phyloP scores from a whole-genome alignment of 2,113 vertebrate species.

The Mormoops blainvillei region DNA sequence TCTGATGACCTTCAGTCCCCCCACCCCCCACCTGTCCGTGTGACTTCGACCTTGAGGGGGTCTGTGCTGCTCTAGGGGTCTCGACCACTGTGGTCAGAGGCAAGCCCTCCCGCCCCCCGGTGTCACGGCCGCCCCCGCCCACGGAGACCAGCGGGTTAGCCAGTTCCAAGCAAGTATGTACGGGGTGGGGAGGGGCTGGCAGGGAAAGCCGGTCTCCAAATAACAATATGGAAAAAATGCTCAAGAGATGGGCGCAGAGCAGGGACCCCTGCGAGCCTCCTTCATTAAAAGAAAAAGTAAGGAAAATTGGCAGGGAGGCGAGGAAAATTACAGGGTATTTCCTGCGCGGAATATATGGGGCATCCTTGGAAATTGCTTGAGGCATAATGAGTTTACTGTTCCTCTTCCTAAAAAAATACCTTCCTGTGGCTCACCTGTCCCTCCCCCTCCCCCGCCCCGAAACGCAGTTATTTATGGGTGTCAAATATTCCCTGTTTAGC shows the following conservation, averaged over 20 bases:
- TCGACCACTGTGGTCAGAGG: background rate
- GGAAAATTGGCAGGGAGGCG: slow-evolving; percentile 69
- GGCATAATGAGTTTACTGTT: slow-evolving; percentile 74
- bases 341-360: slow-evolving; percentile 73
- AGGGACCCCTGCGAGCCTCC: slow-evolving; percentile 28
- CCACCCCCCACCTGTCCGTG: rapidly evolving
- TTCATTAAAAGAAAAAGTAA: slow-evolving; percentile 70
- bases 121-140: background rate
- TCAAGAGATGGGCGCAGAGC: background rate
- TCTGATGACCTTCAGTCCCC: background rate
- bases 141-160: background rate
- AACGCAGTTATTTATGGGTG: slow-evolving; percentile 70
- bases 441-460: background rate
- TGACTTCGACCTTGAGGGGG: too few relatives aligned
- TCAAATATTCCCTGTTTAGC: slow-evolving; percentile 28
- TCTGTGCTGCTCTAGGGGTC: background rate
- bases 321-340: slow-evolving; percentile 72
- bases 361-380: slow-evolving; percentile 77
- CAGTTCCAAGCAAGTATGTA: background rate
- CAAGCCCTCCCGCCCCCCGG: background rate
- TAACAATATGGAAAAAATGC: slow-evolving; percentile 62
- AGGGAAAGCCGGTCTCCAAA: slow-evolving; percentile 38
- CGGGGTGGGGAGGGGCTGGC: background rate
- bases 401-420: slow-evolving; percentile 50
- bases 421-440: slow-evolving; percentile 76